Evolutionary conservation across 2,113 vertebrate genomes (phyloP).

Genomic region (Hippoglossus stenolepis): DNA sequence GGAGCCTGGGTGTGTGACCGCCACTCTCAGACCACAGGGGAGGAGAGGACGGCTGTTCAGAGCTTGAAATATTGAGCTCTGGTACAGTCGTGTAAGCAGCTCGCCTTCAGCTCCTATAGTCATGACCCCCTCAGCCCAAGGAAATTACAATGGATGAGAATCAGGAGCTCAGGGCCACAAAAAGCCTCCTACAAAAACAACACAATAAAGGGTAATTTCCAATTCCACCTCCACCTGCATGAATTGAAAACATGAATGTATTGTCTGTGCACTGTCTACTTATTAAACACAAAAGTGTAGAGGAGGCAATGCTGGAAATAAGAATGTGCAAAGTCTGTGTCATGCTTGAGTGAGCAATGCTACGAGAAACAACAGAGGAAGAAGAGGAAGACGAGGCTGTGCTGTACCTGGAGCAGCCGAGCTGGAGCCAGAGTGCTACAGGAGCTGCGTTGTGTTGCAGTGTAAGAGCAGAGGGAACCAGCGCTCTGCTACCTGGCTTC

Average conservation of each 20-base stretch:
- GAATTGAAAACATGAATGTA: slow-evolving; percentile 61
- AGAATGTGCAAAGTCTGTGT: slow-evolving; percentile 10
- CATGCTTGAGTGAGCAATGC: slow-evolving; percentile 27
- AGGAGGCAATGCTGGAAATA: slow-evolving; percentile 40
- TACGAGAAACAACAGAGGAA: slow-evolving; percentile 57
- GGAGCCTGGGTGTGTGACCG: slow-evolving; percentile 68
- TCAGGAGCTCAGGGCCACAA: slow-evolving; percentile 47
- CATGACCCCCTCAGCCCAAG: slow-evolving; percentile 69
- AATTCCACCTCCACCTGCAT: slow-evolving; percentile 41
- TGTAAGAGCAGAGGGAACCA: slow-evolving; percentile 54
- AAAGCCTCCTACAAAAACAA: slow-evolving; percentile 51
- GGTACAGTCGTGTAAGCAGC: slow-evolving; percentile 56
- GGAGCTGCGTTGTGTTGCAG: slow-evolving; percentile 49
- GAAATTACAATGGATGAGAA: slow-evolving; percentile 74
- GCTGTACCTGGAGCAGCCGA: slow-evolving; percentile 51
- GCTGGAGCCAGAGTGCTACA: slow-evolving; percentile 51
- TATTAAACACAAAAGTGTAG: slow-evolving; percentile 39
- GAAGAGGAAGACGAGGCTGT: slow-evolving; percentile 19
- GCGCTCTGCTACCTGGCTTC: slow-evolving; percentile 53
- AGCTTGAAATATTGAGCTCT: slow-evolving; percentile 73
- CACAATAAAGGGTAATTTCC: slow-evolving; percentile 60
- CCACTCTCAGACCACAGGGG: slow-evolving; percentile 65
- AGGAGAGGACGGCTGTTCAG: slow-evolving; percentile 53
- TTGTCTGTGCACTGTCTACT: slow-evolving; percentile 49
- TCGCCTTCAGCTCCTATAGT: slow-evolving; percentile 61